These are phyloP conservation scores for Prunella fulvescens DNA, from an alignment of 2,113 vertebrate genomes.

Conservation along the genomic window DNA sequence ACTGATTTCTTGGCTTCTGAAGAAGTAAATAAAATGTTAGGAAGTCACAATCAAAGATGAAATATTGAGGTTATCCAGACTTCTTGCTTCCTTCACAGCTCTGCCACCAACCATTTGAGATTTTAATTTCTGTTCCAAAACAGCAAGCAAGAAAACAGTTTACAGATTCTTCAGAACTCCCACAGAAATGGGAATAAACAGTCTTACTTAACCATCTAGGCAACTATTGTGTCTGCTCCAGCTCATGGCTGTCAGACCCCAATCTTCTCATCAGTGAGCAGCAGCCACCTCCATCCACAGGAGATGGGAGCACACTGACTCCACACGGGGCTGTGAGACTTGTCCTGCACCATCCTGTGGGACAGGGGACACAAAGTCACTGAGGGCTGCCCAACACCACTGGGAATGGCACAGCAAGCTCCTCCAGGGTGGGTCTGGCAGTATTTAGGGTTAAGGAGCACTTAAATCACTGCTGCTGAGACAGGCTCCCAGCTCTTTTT, in stretches of 20 bases:
- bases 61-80: neutral
- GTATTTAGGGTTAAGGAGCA: neutral
- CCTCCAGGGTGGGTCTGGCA: neutral
- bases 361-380: neutral
- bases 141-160: neutral
- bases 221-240: neutral
- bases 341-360: neutral
- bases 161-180: conserved; percentile 7
- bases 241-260: neutral
- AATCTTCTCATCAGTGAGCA: neutral
- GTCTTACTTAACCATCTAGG: neutral
- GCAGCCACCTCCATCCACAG: neutral
- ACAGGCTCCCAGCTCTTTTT: neutral
- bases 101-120: neutral
- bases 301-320: neutral
- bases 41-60: neutral
- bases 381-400: neutral
- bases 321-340: accelerated
- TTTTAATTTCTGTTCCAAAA: conserved; percentile 25
- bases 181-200: neutral
- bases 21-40: conserved; percentile 5
- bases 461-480: neutral
- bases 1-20: neutral
- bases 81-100: neutral
- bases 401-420: neutral